phyloP scores from a whole-genome alignment of 2,888 invertebrate species.

The Doris montereyensis region DNA sequence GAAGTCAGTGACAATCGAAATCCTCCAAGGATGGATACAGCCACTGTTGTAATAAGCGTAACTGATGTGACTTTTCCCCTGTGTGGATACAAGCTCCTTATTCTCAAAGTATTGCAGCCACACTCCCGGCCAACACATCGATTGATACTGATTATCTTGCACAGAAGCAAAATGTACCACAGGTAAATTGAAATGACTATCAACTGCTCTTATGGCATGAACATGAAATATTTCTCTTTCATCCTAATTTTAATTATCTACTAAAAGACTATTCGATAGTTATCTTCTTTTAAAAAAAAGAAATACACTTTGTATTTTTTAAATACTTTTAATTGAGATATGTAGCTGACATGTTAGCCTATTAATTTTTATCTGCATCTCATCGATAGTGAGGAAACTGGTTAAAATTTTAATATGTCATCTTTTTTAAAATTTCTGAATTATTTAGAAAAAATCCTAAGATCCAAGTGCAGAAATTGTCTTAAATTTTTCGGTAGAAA shows the following conservation, averaged over 20 bases:
- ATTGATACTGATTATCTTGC: conserved; percentile 48
- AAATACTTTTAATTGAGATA: no score
- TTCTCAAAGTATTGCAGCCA: conserved; percentile 44
- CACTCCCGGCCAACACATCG: conserved; percentile 35
- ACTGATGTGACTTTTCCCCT: conserved; percentile 43
- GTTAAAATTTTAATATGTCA: neutral
- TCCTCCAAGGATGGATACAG: conserved; percentile 46
- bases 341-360: no score
- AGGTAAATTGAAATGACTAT: no score
- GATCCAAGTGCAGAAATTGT: neutral
- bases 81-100: conserved; percentile 44
- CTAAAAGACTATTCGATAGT: no score
- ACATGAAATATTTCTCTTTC: no score
- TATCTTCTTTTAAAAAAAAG: no score
- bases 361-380: no score
- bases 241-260: no score
- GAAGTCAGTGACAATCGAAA: conserved; percentile 54
- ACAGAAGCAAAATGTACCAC: conserved; percentile 47
- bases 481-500: neutral
- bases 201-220: no score
- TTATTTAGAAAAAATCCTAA: neutral
- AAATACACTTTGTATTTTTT: no score
- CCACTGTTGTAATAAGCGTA: conserved; percentile 55
- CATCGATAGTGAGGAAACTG: no score
- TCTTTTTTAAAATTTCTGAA: neutral